Evolutionary conservation across 2,888 invertebrate species (phyloP), one percentile per base, ranked within the genome.

Genomic region (Drosophila kambysellisi): DNA sequence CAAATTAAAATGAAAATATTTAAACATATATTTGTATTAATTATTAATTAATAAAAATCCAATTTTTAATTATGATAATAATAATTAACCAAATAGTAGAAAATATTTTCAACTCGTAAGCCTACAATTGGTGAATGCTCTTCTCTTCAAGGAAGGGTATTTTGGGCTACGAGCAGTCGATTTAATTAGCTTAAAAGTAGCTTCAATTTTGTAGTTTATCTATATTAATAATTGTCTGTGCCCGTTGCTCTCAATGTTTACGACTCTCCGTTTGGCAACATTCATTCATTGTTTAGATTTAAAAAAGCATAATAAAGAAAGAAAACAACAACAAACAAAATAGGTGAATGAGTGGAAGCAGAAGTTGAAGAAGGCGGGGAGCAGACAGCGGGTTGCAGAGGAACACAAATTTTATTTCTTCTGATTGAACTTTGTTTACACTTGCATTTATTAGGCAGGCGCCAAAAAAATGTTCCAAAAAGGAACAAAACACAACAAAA

Each of bases 391-490:
- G 7, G 7, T 1, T 4, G 37, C 11, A 25, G 35, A 33, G 17
- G 25, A 30, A 30, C 30, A 35, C 32, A 52, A 48, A 33, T 64
- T 29, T 61, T 67, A 68, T 67, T 51, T 60, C 59, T 63, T 11
- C 25, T 59, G 54, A 39, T 63, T 48, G 37, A 33, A 20, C 30
- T 61, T 80, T 84, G 83, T 84, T 84, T 84, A 84, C 83, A 78
- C 72, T 68, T 51, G 70, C 58, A 66, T 70, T 81, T 71, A 81
- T 76, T 59, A 71, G 61, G 70, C 69, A 56, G 66, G 43, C 66
- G 66, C 57, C 52, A n/a, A 51, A 56, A 68, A 61, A 65, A 29
- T 68, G 39, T 60, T 59, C 41, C 51, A 12, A 52, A 46, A 17
- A 37, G 12, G 35, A 29, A 20, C 20, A 37, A 12, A 33, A 48